Evolutionary conservation across 2,113 vertebrate genomes (phyloP), one percentile per base, ranked within the genome.

Genomic region (Xiphophorus couchianus): DNA sequence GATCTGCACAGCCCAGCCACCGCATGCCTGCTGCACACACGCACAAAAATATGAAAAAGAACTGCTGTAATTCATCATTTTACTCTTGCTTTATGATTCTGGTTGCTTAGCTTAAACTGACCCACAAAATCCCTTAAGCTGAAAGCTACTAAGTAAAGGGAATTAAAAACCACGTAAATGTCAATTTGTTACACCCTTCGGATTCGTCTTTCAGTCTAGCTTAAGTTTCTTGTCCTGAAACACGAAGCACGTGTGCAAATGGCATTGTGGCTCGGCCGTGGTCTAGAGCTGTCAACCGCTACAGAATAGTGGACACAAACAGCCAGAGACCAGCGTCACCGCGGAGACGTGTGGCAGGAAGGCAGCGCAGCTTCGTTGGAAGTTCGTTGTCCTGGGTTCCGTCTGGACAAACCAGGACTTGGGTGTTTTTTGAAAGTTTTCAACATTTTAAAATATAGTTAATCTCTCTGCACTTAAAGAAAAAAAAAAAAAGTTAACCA

Each of bases 251-350:
- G 58, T 70, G 75, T 90, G 92, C 86, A 90, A 64, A 80, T 73
- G 88, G 84, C 84, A 37, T 73, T 54, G 88, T 86, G 93, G 92
- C 80, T 93, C 94, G 92, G 94, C 86, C 85, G 92, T 90, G 90
- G 82, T 92, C 96, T 95, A 94, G 92, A 95, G 94, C 94, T 86
- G 96, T 97, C 96, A 97, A 98, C 97, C 96, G 73, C 96, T 82
- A 94, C 96, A 95, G 96, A 97, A 95, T 92, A 97, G 96, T 97
- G 96, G 95, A 94, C 87, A 90, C 95, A 95, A 96, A 96, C 95
- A 94, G 92, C 92, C 94, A 89, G 91, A 90, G 95, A 94, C 94
- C 89, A 66, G 91, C 68, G 33, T 83, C 89, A 92, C 92, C 63
- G 80, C 66, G 74, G 61, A 78, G 68, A 72, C 44, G 65, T 33